Evolutionary conservation across 2,113 vertebrate genomes (phyloP).

Genomic region (Corythornis cristatus): DNA sequence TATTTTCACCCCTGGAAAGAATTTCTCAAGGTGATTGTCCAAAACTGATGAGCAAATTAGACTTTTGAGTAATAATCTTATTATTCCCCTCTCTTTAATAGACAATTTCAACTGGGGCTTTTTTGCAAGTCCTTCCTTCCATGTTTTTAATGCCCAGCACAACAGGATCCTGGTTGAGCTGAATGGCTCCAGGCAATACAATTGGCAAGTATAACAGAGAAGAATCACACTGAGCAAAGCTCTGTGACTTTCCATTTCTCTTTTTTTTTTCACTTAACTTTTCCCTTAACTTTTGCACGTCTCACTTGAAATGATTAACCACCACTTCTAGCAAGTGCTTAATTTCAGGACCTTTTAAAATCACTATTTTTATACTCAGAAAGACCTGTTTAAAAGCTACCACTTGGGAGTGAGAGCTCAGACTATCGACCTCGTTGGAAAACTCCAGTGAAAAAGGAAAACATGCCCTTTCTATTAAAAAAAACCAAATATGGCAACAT

Average conservation of each 20-base stretch:
- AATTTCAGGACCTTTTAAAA: constrained; percentile 17
- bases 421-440: background rate
- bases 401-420: background rate
- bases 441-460: background rate
- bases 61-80: background rate
- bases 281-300: constrained; percentile 6
- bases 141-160: background rate
- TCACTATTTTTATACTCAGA: background rate
- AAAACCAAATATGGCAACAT: background rate
- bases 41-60: background rate
- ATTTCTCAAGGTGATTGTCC: background rate
- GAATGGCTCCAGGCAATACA: background rate
- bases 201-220: constrained; percentile 2
- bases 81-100: background rate
- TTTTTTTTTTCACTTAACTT: constrained; percentile 24
- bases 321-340: background rate
- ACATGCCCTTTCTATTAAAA: background rate
- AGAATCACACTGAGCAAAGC: background rate
- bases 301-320: background rate
- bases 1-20: background rate
- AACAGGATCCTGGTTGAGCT: background rate
- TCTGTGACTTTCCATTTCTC: background rate
- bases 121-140: background rate
- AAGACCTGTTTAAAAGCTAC: background rate
- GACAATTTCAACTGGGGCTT: background rate